phyloP scores from a whole-genome alignment of 2,113 vertebrate species.

The Pungitius pungitius region DNA sequence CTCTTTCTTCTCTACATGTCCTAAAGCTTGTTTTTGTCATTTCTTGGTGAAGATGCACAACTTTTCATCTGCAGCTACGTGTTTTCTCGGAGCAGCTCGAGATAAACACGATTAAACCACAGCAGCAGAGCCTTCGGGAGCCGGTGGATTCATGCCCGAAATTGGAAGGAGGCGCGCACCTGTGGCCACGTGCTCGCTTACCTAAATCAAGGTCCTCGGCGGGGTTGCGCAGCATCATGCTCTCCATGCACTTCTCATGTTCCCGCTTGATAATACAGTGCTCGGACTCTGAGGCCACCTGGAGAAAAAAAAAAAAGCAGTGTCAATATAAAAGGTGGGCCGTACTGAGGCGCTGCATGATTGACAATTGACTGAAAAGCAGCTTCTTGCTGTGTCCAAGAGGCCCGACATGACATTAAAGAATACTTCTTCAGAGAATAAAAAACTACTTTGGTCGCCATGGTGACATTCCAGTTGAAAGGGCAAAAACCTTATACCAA shows the following conservation, averaged over 20 bases:
- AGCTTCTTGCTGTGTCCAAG: background rate
- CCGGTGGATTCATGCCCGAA: background rate
- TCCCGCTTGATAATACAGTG: conserved; percentile 81
- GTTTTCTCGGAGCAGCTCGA: conserved; percentile 18
- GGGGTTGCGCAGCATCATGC: conserved; percentile 68
- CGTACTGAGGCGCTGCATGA: background rate
- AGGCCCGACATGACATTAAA: background rate
- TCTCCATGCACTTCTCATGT: conserved; percentile 82
- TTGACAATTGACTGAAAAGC: background rate
- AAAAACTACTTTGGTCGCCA: too few species aligned
- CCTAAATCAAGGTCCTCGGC: conserved; percentile 66
- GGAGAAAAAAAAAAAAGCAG: conserved; percentile 34
- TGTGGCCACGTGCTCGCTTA: conserved; percentile 43
- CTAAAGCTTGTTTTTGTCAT: conserved; percentile 1
- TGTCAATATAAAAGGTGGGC: background rate
- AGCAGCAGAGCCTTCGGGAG: conserved; percentile 19
- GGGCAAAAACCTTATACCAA: too few species aligned
- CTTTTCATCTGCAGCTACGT: conserved; percentile 20
- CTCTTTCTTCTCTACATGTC: conserved; percentile 15
- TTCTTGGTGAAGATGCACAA: conserved; percentile 3
- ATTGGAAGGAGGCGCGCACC: conserved; percentile 6
- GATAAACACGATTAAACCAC: conserved; percentile 11
- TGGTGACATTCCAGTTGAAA: too few species aligned
- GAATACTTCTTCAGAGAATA: too few species aligned
- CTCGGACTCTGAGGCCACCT: conserved; percentile 73